Base-by-base conservation (phyloP, 1,140 invertebrate genomes). In the Drosophila pseudoananassae region DNA sequence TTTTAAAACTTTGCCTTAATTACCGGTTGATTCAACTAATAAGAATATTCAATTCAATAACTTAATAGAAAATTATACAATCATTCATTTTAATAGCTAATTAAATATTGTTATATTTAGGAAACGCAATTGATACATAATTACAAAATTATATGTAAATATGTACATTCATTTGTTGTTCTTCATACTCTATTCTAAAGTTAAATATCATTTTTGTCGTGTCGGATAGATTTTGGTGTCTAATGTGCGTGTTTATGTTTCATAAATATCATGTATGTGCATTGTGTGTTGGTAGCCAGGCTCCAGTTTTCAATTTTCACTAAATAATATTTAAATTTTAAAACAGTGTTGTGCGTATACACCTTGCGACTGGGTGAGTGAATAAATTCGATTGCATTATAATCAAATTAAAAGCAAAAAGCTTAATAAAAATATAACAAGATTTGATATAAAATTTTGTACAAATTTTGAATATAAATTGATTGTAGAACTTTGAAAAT, bases 91-190 rank as follows among this genome's bases (percentile, higher is more conserved):
- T 20, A 52, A 52, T 40, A 33, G 25, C 36, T 78, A 83, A 75
- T 52, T 63, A 82, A 77, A 82, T 85, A 87, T 64, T 69, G 66
- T 43, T 66, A 56, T 63, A 59, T 49, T 79, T 78, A 64, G 65
- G 51, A 78, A 85, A 87, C 74, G 52, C 58, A 87, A 78, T 81
- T 57, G 65, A 78, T 87, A 85, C 60, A 82, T 87, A 87, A 78
- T 87, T 85, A 85, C 83, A 85, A 88, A 87, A 87, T 82, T 82
- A 87, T 82, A 88, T 88, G 65, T 76, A 75, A 82, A 33, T 78
- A 82, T 88, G 65, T 87, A 88, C 82, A 85, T 27, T 75, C 47
- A 78, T 74, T 49, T 47, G 25, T 65, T 74, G 14, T 55, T 36
- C 60, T 45, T 49, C 27, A 1, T 51, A 38, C 17, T 61, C 43